Conservation (phyloP, 2,888 invertebrate genomes). For the Drosophila neonasuta region DNA sequence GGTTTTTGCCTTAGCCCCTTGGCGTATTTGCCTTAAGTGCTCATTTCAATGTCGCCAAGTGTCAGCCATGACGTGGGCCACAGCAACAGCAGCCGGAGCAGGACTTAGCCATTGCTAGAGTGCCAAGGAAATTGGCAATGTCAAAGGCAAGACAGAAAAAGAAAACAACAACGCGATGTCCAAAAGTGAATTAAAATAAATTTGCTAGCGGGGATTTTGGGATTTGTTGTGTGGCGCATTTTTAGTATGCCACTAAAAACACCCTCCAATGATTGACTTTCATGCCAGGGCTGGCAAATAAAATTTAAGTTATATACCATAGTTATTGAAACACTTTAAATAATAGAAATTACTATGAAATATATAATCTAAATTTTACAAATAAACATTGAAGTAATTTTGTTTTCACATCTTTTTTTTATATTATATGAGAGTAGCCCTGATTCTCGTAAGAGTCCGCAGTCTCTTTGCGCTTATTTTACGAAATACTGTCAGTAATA, state of each 20-base stretch:
- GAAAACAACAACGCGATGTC: conserved; percentile 48
- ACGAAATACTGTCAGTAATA: conserved; percentile 49
- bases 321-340: neutral
- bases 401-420: neutral
- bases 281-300: conserved; percentile 53
- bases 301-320: conserved; percentile 2
- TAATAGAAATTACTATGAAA: neutral
- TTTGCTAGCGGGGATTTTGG: conserved; percentile 77
- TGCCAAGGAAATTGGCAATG: conserved; percentile 71
- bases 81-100: conserved; percentile 20
- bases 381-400: neutral
- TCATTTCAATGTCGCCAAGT: conserved; percentile 78
- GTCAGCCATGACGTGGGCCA: conserved; percentile 67
- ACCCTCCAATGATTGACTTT: conserved; percentile 46
- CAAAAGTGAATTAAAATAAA: conserved; percentile 77
- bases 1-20: conserved; percentile 55
- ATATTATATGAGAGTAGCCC: conserved; percentile 15
- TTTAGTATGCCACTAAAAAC: conserved; percentile 62
- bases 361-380: neutral
- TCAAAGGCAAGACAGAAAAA: conserved; percentile 51
- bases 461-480: conserved; percentile 31
- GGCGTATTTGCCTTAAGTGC: conserved; percentile 74
- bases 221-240: conserved; percentile 76
- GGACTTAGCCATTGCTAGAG: conserved; percentile 22
- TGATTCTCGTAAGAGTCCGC: conserved; percentile 14